Base-by-base conservation (phyloP, 1,140 invertebrate species). In the Drosophila oshimai region DNA sequence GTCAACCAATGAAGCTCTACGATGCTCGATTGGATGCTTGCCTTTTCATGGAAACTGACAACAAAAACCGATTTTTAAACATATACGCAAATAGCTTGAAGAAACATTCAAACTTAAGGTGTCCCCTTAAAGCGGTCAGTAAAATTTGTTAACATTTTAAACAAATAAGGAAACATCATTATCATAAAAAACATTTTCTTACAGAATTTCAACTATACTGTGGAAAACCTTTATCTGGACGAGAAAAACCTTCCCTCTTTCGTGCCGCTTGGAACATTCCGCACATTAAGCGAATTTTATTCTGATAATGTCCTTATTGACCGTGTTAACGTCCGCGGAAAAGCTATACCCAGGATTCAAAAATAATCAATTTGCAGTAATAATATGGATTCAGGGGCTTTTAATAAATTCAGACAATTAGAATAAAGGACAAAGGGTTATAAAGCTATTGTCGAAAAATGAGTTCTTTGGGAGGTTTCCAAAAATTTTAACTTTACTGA, bases 121-220 rank as follows among this genome's bases (percentile, higher is more conserved):
- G 79, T 41, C 79, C 79, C 0, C 17, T 83, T 0, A 74, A 62
- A 28, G 74, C 74, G 36, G 79, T 83, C 10, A 28, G 68, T 24
- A 13, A 3, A 37, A n/a, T 0, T 22, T n/a, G 22, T 0, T 2
- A 18, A 9, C 7, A 6, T 18, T n/a, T 47, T 0, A 5, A 6
- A 12, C 29, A 13, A 4, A 1, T n/a, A 5, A n/a, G n/a, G n/a
- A n/a, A n/a, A n/a, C n/a, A n/a, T n/a, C n/a, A n/a, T n/a, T n/a
- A n/a, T n/a, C n/a, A n/a, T 6, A 3, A 3, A 9, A 20, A 17
- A 7, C 12, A 17, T 31, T 9, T 13, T 6, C 1, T 6, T 15
- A 0, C 15, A 77, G 74, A 51, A 76, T 10, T 39, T 24, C 0
- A 46, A 17, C 3, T 77, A 77, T 9, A 67, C 37, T 0, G 15